Evolutionary conservation across 2,888 invertebrate genomes (phyloP).

Genomic region (Camponotus fellah): DNA sequence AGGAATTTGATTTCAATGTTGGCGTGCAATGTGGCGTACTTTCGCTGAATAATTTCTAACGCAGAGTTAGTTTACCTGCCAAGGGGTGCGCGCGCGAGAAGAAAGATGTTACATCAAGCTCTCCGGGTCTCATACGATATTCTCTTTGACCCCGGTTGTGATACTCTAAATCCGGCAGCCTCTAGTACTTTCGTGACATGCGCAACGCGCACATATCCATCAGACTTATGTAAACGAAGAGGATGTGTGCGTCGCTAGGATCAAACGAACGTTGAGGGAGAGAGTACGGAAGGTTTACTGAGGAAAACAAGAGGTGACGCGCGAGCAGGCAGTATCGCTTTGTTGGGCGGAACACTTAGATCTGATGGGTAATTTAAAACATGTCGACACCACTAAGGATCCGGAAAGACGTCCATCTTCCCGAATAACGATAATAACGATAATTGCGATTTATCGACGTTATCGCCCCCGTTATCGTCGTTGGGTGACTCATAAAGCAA

Average conservation of each 20-base stretch:
- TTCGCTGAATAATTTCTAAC: conserved; percentile 44
- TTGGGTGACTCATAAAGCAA: conserved; percentile 36
- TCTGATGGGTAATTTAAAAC: conserved; percentile 49
- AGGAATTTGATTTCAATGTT: conserved; percentile 1
- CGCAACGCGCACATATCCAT: conserved; percentile 44
- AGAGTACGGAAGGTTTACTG: conserved; percentile 3
- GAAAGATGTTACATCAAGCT: conserved; percentile 22
- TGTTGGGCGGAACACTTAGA: conserved; percentile 50
- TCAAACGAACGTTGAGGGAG: conserved; percentile 33
- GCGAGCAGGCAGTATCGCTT: conserved; percentile 2
- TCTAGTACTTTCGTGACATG: conserved; percentile 52
- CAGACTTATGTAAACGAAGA: conserved; percentile 56
- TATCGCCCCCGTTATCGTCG: conserved; percentile 15
- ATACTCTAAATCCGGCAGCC: conserved; percentile 57
- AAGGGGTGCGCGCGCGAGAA: background rate
- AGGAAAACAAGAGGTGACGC: conserved; percentile 38
- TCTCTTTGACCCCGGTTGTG: conserved; percentile 62
- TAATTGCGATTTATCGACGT: conserved; percentile 77
- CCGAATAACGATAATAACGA: conserved; percentile 67
- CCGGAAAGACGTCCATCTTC: conserved; percentile 26
- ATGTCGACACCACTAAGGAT: background rate
- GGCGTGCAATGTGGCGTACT: background rate
- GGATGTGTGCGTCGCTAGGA: conserved; percentile 50
- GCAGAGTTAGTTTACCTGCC: background rate
- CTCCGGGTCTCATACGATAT: conserved; percentile 61